Conservation (phyloP, 2,113 vertebrate species). For the Phalacrocorax aristotelis region DNA sequence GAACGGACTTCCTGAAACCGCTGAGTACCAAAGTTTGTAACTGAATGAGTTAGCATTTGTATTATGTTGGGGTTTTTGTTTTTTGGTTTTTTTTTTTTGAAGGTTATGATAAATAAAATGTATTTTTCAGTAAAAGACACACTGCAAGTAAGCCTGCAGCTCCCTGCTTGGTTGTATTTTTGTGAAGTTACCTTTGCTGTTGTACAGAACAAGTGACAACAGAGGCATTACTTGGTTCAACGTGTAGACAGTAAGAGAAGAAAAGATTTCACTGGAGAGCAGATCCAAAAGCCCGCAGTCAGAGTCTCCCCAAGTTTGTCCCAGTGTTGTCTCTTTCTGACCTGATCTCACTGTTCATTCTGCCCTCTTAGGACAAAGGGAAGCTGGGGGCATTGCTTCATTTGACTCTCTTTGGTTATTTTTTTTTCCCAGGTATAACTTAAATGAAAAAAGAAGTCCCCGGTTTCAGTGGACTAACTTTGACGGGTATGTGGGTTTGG, state of each 20-base stretch:
- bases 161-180: not conserved
- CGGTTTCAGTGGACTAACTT: not conserved
- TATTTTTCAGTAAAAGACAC: constrained; percentile 79
- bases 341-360: not conserved
- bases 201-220: not conserved
- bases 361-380: not conserved
- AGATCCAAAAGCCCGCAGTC: accelerated
- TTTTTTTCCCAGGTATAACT: not conserved
- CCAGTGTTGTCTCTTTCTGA: not conserved
- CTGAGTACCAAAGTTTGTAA: constrained; percentile 55
- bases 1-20: not conserved
- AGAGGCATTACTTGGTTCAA: not conserved
- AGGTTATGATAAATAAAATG: constrained; percentile 69
- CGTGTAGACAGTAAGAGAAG: not conserved
- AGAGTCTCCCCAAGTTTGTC: not conserved
- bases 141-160: constrained; percentile 49
- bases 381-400: not conserved
- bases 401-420: not conserved
- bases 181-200: not conserved
- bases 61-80: not conserved
- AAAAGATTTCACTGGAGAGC: not conserved
- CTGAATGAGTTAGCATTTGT: constrained; percentile 67
- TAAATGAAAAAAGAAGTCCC: not conserved
- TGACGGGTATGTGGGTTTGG: not conserved
- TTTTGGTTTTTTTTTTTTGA: constrained; percentile 35